Evolutionary conservation across 2,888 invertebrate genomes (phyloP).

Genomic region (Pterobdella sp.): DNA sequence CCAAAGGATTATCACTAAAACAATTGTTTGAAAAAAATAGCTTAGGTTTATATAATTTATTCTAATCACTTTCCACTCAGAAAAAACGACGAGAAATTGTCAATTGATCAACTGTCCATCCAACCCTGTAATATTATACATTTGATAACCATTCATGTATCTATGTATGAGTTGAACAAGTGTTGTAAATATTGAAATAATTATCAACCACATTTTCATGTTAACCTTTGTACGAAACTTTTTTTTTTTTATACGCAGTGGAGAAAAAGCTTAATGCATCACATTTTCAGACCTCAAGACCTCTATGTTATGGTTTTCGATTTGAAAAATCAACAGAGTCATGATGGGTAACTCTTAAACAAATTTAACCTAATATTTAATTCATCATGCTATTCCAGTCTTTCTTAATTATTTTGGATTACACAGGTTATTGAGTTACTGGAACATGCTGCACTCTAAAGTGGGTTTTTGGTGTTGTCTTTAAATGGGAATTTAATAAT

Average conservation of each 20-base stretch:
- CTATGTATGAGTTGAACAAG: too few relatives aligned
- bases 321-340: not conserved
- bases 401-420: too few relatives aligned
- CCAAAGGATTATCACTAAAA: too few relatives aligned
- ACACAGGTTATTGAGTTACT: not conserved
- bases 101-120: conserved; percentile 6
- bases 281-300: not conserved
- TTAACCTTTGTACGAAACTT: not conserved
- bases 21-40: too few relatives aligned
- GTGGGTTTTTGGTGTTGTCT: not conserved
- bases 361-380: not conserved
- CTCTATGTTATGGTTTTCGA: not conserved
- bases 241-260: not conserved
- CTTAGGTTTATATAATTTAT: too few relatives aligned
- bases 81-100: not conserved
- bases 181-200: too few relatives aligned
- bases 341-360: not conserved
- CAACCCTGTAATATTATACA: not conserved
- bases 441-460: not conserved
- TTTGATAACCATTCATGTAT: too few relatives aligned
- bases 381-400: too few relatives aligned
- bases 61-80: not conserved
- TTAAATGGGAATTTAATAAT: not conserved
- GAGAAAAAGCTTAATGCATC: not conserved
- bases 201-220: too few relatives aligned